Percentiles rank a stretch among this genome's conserved stretches.
These are phyloP conservation scores for Mesocricetus auratus DNA, from an alignment of 2,113 vertebrate genomes.

Conservation along the genomic window DNA sequence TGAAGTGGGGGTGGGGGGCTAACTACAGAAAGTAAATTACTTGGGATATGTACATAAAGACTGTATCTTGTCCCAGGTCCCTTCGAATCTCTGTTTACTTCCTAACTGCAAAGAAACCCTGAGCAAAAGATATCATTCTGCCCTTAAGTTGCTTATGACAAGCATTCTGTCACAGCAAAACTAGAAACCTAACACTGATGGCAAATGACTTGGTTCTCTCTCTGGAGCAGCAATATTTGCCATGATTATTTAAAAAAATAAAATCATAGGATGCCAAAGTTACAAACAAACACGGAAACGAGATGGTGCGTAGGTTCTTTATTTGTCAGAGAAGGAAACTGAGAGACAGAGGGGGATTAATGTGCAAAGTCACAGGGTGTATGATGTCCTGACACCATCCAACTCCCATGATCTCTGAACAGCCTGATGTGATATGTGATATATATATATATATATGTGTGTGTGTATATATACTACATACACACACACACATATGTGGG, in stretches of 20 bases:
- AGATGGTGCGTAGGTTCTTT: background rate
- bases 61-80: background rate
- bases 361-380: background rate
- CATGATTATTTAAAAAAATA: background rate
- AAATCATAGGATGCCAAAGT: background rate
- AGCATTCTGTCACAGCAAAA: background rate
- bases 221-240: background rate
- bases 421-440: too few species aligned
- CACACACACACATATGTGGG: too few species aligned
- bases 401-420: background rate
- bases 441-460: too few species aligned
- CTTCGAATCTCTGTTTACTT: background rate
- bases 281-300: background rate
- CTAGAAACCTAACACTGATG: background rate
- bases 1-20: background rate
- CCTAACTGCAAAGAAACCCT: background rate
- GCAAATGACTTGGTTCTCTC: background rate
- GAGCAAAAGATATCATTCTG: background rate
- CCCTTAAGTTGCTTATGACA: background rate
- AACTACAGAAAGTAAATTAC: background rate
- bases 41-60: background rate
- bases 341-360: background rate
- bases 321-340: slow-evolving; percentile 16
- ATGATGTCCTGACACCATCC: background rate
- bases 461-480: too few species aligned